These are phyloP conservation scores for Oscheius onirici DNA, from an alignment of 2,888 invertebrate genomes.

Conservation along the genomic window DNA sequence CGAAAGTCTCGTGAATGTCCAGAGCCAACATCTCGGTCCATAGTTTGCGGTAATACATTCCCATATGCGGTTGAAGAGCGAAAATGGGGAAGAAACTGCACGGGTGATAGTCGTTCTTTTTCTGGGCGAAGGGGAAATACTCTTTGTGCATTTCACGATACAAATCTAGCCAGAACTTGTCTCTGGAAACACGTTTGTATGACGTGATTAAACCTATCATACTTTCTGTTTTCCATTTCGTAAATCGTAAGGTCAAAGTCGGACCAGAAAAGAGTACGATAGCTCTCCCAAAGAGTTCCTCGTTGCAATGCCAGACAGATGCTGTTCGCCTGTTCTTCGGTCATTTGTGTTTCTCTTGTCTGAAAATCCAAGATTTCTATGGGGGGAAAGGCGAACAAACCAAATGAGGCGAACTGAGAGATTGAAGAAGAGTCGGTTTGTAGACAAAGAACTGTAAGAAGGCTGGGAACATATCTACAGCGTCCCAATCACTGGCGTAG, in stretches of 20 bases:
- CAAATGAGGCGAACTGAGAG: constrained; percentile 62
- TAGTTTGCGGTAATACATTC: constrained; percentile 69
- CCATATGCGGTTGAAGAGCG: constrained; percentile 75
- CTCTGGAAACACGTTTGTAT: constrained; percentile 59
- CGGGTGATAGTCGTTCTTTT: constrained; percentile 82
- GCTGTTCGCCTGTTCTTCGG: constrained; percentile 55
- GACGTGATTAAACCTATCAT: neutral
- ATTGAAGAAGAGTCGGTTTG: constrained; percentile 64
- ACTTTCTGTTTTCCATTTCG: constrained; percentile 69
- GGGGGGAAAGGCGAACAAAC: constrained; percentile 34
- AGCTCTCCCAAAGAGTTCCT: constrained; percentile 67
- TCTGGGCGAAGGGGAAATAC: constrained; percentile 82
- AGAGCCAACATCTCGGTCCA: constrained; percentile 70
- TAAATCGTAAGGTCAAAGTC: constrained; percentile 67
- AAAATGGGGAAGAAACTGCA: constrained; percentile 87
- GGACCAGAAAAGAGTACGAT: constrained; percentile 69
- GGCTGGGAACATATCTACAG: constrained; percentile 84
- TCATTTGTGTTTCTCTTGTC: constrained; percentile 55
- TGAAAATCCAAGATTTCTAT: constrained; percentile 30
- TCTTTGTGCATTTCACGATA: constrained; percentile 83
- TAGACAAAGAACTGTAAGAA: constrained; percentile 77
- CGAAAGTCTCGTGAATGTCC: constrained; percentile 69
- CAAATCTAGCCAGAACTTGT: constrained; percentile 85
- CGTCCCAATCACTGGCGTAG: constrained; percentile 86
- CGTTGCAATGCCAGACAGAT: constrained; percentile 61